phyloP scores from a whole-genome alignment of 2,797 vertebrate species.

The Anguilla megastoma region DNA sequence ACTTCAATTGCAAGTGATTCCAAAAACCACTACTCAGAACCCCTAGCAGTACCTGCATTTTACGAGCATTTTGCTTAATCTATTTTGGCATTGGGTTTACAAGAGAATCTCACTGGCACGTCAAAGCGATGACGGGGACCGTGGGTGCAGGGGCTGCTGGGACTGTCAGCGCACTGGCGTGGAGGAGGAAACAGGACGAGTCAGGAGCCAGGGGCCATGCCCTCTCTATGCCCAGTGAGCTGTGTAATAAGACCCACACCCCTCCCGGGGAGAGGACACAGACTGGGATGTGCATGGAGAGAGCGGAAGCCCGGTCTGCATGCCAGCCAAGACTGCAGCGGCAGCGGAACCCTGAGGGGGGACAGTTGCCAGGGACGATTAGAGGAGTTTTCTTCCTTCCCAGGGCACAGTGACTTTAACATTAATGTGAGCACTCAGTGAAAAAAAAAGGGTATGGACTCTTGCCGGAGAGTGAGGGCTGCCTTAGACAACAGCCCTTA shows the following conservation, averaged over 20 bases:
- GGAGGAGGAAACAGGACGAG: conserved; percentile 57
- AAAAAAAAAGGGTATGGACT: conserved; percentile 7
- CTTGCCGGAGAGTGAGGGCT: background rate
- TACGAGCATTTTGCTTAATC: conserved; percentile 39
- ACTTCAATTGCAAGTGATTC: background rate
- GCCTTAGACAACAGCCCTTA: background rate
- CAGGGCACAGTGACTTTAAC: conserved; percentile 44
- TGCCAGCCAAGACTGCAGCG: conserved; percentile 8
- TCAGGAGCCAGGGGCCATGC: conserved; percentile 53
- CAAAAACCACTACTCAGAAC: background rate
- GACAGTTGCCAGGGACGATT: conserved; percentile 53
- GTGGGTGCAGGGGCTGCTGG: conserved; percentile 58
- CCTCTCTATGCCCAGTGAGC: conserved; percentile 58
- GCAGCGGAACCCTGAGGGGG: conserved; percentile 35
- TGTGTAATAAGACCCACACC: conserved; percentile 60
- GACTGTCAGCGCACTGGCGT: conserved; percentile 62
- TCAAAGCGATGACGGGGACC: conserved; percentile 66
- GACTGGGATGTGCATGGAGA: conserved; percentile 44
- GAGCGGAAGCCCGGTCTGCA: conserved; percentile 40
- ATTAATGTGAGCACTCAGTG: conserved; percentile 54
- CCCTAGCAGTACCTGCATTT: background rate
- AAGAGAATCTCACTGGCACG: conserved; percentile 57
- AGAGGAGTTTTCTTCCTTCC: conserved; percentile 46
- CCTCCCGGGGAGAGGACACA: conserved; percentile 40
- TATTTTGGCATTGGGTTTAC: conserved; percentile 49